Evolutionary conservation across 2,888 invertebrate species (phyloP).

Genomic region (Ceriagrion tenellum): DNA sequence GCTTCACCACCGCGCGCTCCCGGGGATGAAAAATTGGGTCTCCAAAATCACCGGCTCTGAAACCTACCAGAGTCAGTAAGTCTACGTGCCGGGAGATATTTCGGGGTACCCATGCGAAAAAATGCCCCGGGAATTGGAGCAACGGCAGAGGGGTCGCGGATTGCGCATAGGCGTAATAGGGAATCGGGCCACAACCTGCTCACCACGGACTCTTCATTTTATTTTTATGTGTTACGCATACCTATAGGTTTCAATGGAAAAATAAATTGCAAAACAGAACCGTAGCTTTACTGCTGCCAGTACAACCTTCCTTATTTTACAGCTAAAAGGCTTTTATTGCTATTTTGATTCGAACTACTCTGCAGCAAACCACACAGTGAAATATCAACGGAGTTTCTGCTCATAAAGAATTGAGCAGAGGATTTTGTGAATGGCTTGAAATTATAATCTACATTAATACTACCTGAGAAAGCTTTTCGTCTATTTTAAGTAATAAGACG

Average conservation of each 20-base stretch:
- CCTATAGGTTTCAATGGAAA: background rate
- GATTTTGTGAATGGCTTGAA: too few relatives aligned
- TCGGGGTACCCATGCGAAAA: background rate
- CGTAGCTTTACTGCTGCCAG: background rate
- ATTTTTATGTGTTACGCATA: background rate
- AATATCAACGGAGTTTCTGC: too few relatives aligned
- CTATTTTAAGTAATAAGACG: too few relatives aligned
- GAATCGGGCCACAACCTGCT: background rate
- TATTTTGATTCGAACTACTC: too few relatives aligned
- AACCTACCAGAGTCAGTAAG: conserved; percentile 12
- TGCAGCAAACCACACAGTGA: too few relatives aligned
- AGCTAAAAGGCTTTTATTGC: too few relatives aligned
- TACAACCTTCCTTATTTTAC: background rate
- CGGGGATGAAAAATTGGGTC: conserved; percentile 28
- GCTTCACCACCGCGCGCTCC: conserved; percentile 33
- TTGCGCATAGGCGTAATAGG: background rate
- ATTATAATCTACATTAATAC: too few relatives aligned
- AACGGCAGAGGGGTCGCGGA: background rate
- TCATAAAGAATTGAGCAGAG: too few relatives aligned
- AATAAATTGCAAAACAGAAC: background rate
- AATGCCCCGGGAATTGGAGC: background rate
- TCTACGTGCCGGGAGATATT: background rate
- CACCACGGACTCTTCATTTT: background rate
- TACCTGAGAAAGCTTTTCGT: too few relatives aligned
- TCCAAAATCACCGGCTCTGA: conserved; percentile 22